Evolutionary conservation across 2,113 vertebrate species (phyloP).

Genomic region (Lasiurus cinereus): DNA sequence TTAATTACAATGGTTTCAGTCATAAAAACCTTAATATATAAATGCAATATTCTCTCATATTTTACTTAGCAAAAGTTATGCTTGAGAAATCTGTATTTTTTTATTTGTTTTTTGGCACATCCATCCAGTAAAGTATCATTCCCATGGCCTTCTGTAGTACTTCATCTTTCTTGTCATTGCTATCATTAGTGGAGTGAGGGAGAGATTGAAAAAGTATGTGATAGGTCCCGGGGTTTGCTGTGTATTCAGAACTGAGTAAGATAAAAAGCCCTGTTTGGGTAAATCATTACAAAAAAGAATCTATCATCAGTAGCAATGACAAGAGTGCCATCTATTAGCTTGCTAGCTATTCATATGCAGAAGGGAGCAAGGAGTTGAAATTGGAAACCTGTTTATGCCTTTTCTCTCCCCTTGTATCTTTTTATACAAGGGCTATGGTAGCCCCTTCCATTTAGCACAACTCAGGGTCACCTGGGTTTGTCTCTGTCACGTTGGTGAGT

Average conservation of each 20-base stretch:
- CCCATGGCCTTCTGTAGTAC: not conserved
- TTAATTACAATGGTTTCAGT: not conserved
- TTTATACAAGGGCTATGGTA: constrained; percentile 43
- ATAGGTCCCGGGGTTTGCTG: not conserved
- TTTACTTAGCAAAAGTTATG: constrained; percentile 38
- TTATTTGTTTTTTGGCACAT: not conserved
- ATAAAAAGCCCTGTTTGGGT: constrained; percentile 47
- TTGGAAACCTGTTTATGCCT: constrained; percentile 30
- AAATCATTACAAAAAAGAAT: constrained; percentile 64
- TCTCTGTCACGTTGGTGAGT: constrained; percentile 28
- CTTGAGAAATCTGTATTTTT: not conserved
- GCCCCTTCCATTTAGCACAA: constrained; percentile 20
- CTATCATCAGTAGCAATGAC: not conserved
- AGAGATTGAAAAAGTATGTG: not conserved
- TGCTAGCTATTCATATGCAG: constrained; percentile 1
- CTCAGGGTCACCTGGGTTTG: not conserved
- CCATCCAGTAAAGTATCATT: constrained; percentile 25
- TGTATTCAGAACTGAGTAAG: constrained; percentile 31
- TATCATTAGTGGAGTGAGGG: not conserved
- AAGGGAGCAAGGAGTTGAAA: constrained; percentile 63
- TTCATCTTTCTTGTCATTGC: constrained; percentile 22
- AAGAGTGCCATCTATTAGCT: constrained; percentile 10
- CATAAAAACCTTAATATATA: constrained; percentile 22
- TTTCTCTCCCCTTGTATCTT: constrained; percentile 32
- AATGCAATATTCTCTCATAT: constrained; percentile 24